These are phyloP conservation scores for Phania funesta DNA, from an alignment of 2,888 invertebrate species.

Conservation along the genomic window DNA sequence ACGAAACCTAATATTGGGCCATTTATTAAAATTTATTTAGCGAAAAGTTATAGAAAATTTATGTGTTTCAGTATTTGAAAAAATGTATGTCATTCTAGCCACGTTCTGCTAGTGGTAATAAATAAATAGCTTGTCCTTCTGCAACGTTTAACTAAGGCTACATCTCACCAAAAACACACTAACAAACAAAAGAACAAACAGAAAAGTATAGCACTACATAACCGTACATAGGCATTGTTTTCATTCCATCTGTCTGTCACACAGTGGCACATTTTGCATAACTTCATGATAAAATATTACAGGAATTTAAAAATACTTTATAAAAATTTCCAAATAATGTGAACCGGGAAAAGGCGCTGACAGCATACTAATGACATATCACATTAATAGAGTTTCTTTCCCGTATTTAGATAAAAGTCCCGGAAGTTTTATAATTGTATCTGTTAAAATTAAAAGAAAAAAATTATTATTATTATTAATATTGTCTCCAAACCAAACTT, in stretches of 20 bases:
- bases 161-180: conserved; percentile 44
- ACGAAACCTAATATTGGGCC: conserved; percentile 21
- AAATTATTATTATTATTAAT: too few relatives aligned
- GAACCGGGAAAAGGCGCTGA: too few relatives aligned
- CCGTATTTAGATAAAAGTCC: too few relatives aligned
- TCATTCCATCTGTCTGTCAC: conserved; percentile 23
- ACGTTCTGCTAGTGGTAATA: conserved; percentile 63
- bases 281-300: neutral
- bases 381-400: too few relatives aligned
- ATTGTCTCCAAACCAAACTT: too few relatives aligned
- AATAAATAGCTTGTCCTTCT: conserved; percentile 66
- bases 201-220: neutral
- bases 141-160: conserved; percentile 50
- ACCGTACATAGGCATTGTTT: too few relatives aligned
- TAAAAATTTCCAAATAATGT: too few relatives aligned
- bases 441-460: too few relatives aligned
- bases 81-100: conserved; percentile 62
- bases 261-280: conserved; percentile 1
- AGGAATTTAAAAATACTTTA: neutral
- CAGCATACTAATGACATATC: too few relatives aligned
- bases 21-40: conserved; percentile 65
- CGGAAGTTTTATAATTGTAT: too few relatives aligned
- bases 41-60: conserved; percentile 64
- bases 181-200: conserved; percentile 34
- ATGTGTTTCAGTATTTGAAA: conserved; percentile 63